Evolutionary conservation across 1,140 invertebrate genomes (phyloP).

Genomic region (Eupeodes corollae): DNA sequence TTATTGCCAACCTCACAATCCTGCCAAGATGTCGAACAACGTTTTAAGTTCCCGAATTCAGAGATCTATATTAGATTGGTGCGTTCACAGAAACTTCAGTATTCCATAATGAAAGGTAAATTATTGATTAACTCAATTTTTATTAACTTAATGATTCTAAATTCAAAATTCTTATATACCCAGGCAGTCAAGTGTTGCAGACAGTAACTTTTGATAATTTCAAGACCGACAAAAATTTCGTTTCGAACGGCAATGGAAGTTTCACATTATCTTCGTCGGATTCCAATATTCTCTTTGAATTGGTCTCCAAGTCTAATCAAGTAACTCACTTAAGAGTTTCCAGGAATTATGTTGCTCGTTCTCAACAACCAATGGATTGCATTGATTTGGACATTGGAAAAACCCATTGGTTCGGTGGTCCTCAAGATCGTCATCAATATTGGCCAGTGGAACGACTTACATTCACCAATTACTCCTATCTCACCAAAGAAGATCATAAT

Average conservation of each 20-base stretch:
- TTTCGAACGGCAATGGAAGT: conserved; percentile 10
- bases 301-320: conserved; percentile 11
- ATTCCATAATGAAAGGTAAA: conserved; percentile 26
- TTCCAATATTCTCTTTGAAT: conserved; percentile 17
- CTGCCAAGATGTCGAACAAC: conserved; percentile 15
- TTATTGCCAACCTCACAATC: too few species aligned
- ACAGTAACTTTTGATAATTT: conserved; percentile 28
- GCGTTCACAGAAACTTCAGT: conserved; percentile 21
- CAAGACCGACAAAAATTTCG: conserved; percentile 15
- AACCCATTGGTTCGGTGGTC: conserved; percentile 49
- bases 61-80: conserved; percentile 24
- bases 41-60: conserved; percentile 23
- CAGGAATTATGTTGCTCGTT: conserved; percentile 16
- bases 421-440: conserved; percentile 45
- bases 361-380: conserved; percentile 26
- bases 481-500: conserved; percentile 50
- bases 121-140: neutral
- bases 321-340: conserved; percentile 25
- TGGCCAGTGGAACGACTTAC: conserved; percentile 55
- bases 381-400: conserved; percentile 13
- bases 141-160: too few species aligned
- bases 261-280: conserved; percentile 16
- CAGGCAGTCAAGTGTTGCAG: conserved; percentile 13
- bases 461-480: conserved; percentile 46
- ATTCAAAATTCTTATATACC: neutral